Percentiles rank a stretch among this genome's conserved stretches.
Conservation (phyloP, 2,797 vertebrate species). For the Myotis planiceps region DNA sequence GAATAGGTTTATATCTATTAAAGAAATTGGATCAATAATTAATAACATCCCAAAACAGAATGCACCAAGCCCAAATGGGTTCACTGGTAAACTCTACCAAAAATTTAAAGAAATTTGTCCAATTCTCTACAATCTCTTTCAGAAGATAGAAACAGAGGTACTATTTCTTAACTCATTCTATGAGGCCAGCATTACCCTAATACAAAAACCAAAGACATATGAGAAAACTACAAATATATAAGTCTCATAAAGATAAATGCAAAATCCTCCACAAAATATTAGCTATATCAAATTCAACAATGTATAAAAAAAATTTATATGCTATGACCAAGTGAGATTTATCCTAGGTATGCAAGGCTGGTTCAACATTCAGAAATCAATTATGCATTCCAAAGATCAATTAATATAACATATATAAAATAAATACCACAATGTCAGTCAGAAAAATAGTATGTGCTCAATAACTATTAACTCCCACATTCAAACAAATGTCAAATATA, state of each 20-base stretch:
- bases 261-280: neutral
- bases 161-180: neutral
- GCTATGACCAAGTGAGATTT: neutral
- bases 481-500: conserved; percentile 37
- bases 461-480: conserved; percentile 24
- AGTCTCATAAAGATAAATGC: neutral
- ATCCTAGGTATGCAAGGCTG: neutral
- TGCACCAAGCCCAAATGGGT: neutral
- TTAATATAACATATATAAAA: too few relatives aligned
- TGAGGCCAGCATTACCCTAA: neutral
- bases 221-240: neutral
- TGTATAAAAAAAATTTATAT: neutral
- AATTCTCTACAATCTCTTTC: neutral
- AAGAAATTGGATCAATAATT: neutral
- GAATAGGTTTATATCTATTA: neutral
- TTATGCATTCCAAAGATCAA: neutral
- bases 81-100: neutral
- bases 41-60: neutral
- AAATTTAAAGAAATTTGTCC: neutral
- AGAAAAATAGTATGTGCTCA: neutral
- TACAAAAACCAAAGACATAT: neutral
- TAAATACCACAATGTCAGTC: too few relatives aligned
- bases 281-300: neutral
- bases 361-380: neutral
- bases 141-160: neutral